Percentiles rank a stretch among this genome's conserved stretches.
These are phyloP conservation scores for Cybosia mesomella DNA, from an alignment of 2,888 invertebrate species.

Conservation along the genomic window DNA sequence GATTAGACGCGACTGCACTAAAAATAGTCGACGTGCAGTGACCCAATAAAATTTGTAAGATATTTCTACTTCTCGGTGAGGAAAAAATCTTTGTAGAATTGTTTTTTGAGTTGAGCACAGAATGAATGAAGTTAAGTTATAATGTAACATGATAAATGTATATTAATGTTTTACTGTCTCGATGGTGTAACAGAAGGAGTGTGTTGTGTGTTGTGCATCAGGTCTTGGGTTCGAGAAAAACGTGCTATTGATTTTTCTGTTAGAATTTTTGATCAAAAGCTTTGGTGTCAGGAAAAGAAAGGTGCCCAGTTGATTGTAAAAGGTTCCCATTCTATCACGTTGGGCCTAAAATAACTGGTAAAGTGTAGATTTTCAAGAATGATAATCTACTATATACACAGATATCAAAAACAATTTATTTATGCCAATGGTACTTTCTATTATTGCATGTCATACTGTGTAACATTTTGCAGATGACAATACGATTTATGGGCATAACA, in stretches of 20 bases:
- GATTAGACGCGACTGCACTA: constrained; percentile 59
- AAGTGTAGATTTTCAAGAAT: background rate
- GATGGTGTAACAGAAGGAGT: no score
- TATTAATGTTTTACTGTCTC: no score
- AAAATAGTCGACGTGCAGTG: constrained; percentile 59
- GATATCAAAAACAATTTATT: background rate
- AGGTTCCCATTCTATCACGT: background rate
- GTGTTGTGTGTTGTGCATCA: no score
- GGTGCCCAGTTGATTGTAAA: no score
- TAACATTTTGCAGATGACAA: background rate
- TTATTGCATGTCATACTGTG: background rate
- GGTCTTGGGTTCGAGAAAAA: no score
- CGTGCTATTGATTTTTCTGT: no score
- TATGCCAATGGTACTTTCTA: background rate
- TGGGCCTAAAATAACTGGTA: background rate
- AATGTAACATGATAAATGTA: background rate
- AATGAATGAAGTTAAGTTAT: background rate
- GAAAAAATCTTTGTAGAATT: constrained; percentile 12
- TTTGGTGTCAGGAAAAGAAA: background rate
- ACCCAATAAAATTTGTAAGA: constrained; percentile 52
- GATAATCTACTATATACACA: background rate
- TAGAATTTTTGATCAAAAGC: background rate
- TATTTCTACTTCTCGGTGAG: constrained; percentile 30
- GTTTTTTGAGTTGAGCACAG: background rate
- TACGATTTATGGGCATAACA: background rate